Evolutionary conservation across 1,140 invertebrate genomes (phyloP).

Genomic region (Bombus pyrosoma): DNA sequence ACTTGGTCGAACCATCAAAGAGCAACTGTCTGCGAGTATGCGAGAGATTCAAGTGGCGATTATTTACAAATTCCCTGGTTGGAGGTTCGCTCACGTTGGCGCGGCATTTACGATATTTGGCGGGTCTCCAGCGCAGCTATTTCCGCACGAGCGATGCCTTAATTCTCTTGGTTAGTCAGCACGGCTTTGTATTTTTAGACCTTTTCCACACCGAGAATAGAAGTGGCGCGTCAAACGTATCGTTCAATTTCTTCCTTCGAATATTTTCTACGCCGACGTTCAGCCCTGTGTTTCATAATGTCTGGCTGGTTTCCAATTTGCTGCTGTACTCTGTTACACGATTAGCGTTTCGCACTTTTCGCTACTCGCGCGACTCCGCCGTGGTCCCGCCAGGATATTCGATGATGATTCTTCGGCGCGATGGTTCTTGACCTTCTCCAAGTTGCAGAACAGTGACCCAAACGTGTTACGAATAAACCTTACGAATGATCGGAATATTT

Average conservation of each 20-base stretch:
- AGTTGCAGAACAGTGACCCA: no score
- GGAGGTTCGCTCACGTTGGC: background rate
- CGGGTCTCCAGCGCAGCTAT: background rate
- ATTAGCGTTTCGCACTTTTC: background rate
- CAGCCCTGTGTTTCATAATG: constrained; percentile 24
- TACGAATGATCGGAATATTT: no score
- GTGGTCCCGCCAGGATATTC: no score
- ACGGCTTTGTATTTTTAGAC: constrained; percentile 28
- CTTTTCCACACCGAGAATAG: constrained; percentile 19
- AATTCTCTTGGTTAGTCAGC: constrained; percentile 21
- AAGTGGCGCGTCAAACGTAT: background rate
- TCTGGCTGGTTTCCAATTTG: constrained; percentile 10
- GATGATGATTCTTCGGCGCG: no score
- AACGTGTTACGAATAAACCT: no score
- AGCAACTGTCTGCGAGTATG: background rate
- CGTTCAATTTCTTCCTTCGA: constrained; percentile 15
- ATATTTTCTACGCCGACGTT: background rate
- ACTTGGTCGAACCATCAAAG: background rate
- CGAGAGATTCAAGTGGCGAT: background rate
- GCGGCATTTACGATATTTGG: constrained; percentile 31
- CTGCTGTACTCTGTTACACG: background rate
- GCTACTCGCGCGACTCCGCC: no score
- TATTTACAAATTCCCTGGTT: constrained; percentile 24
- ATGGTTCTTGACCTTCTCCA: background rate
- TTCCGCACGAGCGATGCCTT: background rate